Evolutionary conservation across 2,888 invertebrate species (phyloP).

Genomic region (Eretmocerus hayati): DNA sequence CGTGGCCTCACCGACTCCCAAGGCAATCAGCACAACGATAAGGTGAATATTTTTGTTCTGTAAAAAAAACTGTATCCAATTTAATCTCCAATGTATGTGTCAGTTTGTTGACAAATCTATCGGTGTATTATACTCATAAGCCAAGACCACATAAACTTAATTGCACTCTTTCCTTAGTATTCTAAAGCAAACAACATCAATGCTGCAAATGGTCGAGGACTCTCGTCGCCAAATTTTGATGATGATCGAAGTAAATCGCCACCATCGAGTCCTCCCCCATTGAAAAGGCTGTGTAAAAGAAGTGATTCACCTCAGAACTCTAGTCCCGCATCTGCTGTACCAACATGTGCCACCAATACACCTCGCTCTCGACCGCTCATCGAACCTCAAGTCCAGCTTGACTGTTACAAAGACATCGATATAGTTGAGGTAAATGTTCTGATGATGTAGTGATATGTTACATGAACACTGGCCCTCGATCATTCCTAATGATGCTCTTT

Average conservation of each 20-base stretch:
- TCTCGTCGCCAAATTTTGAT: slow-evolving; percentile 44
- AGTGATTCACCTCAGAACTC: slow-evolving; percentile 46
- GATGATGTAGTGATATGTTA: no score
- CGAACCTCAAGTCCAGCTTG: slow-evolving; percentile 46
- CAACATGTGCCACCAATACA: slow-evolving; percentile 37
- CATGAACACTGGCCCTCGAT: no score
- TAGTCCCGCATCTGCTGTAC: slow-evolving; percentile 43
- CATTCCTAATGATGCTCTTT: slow-evolving; percentile 1
- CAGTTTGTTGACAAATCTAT: no score
- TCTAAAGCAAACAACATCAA: slow-evolving; percentile 43
- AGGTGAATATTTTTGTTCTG: slow-evolving; percentile 34
- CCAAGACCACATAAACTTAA: no score
- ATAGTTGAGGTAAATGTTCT: slow-evolving; percentile 39
- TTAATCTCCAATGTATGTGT: no score
- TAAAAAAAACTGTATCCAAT: no score
- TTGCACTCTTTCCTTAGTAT: slow-evolving; percentile 31
- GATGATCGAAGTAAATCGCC: slow-evolving; percentile 45
- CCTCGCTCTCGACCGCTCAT: slow-evolving; percentile 44
- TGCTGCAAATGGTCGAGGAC: slow-evolving; percentile 43
- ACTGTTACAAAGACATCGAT: slow-evolving; percentile 46
- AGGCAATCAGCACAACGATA: slow-evolving; percentile 46
- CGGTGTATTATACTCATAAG: no score
- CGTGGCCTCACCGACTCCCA: slow-evolving; percentile 65
- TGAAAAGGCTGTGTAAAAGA: slow-evolving; percentile 46
- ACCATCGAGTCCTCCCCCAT: slow-evolving; percentile 44